A percentile compares a stretch with the other conserved stretches of the same genome.
Evolutionary conservation across 2,888 invertebrate genomes (phyloP).

Genomic region (Cheilosia impressa): DNA sequence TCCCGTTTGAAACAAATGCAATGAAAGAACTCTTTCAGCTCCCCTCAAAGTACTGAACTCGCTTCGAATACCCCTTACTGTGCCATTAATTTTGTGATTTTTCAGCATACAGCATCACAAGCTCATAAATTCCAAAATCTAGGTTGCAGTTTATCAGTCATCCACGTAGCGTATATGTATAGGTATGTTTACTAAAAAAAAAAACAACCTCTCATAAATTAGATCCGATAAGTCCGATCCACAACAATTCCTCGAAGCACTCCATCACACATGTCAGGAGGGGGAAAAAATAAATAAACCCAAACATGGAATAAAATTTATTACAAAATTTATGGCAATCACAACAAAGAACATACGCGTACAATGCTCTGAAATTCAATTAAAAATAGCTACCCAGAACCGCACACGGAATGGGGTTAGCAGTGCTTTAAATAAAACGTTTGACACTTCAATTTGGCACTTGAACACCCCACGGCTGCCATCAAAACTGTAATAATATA

Average conservation of each 20-base stretch:
- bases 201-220: slow-evolving; percentile 49
- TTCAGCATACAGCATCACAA: slow-evolving; percentile 21
- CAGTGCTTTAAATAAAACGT: slow-evolving; percentile 48
- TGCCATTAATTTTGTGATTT: slow-evolving; percentile 17
- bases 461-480: slow-evolving; percentile 1
- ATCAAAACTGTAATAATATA: slow-evolving; percentile 35
- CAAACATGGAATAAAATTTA: slow-evolving; percentile 52
- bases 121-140: slow-evolving; percentile 59
- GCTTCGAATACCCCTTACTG: background rate
- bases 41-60: background rate
- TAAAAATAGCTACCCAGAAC: slow-evolving; percentile 39
- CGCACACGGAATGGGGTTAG: background rate
- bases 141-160: slow-evolving; percentile 52
- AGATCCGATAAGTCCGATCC: slow-evolving; percentile 56
- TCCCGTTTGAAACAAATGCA: no score
- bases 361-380: slow-evolving; percentile 41
- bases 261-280: slow-evolving; percentile 10
- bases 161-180: background rate
- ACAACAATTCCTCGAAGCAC: slow-evolving; percentile 25
- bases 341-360: slow-evolving; percentile 10
- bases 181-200: slow-evolving; percentile 15
- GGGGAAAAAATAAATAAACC: slow-evolving; percentile 11
- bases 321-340: slow-evolving; percentile 51
- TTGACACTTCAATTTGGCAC: slow-evolving; percentile 62
- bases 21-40: background rate